Percentiles rank a stretch among this genome's conserved stretches.
phyloP scores from a whole-genome alignment of 2,113 vertebrate species.

The Dicentrarchus labrax region DNA sequence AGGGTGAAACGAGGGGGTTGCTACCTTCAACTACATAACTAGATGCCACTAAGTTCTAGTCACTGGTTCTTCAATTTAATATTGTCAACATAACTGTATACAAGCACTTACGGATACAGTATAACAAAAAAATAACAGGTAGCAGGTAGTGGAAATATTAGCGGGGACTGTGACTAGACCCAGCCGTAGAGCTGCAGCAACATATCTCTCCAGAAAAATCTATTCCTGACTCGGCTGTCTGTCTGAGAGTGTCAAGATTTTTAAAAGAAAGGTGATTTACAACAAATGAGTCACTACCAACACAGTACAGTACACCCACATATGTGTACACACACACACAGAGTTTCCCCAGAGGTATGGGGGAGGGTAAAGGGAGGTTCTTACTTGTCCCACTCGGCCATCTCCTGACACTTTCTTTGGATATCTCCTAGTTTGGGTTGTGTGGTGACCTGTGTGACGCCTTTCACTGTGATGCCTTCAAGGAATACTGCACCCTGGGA shows the following conservation, averaged over 20 bases:
- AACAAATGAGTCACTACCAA: conserved; percentile 64
- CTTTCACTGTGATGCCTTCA: conserved; percentile 94
- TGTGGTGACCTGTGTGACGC: conserved; percentile 91
- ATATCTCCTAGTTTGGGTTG: conserved; percentile 94
- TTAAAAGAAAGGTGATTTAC: conserved; percentile 24
- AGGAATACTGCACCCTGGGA: conserved; percentile 94
- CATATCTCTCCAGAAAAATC: conserved; percentile 47
- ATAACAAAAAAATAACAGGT: conserved; percentile 5
- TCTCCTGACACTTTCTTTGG: conserved; percentile 94
- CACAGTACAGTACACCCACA: conserved; percentile 46
- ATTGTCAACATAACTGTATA: not conserved
- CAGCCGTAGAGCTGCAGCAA: conserved; percentile 24
- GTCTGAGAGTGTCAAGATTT: conserved; percentile 47
- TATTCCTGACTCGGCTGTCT: conserved; percentile 59
- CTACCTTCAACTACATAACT: too few species aligned
- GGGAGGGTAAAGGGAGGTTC: conserved; percentile 44
- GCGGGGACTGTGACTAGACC: conserved; percentile 20
- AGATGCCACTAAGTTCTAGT: too few species aligned
- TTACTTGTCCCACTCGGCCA: conserved; percentile 96
- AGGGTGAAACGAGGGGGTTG: too few species aligned
- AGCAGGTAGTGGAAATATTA: conserved; percentile 22
- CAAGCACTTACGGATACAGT: not conserved
- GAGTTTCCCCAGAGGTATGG: conserved; percentile 31
- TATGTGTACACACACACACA: conserved; percentile 19
- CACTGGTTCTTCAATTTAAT: not conserved